A percentile compares a stretch with the other conserved stretches of the same genome.
These are phyloP conservation scores for Lampropteryx suffumata DNA, from an alignment of 2,888 invertebrate genomes.

Conservation along the genomic window DNA sequence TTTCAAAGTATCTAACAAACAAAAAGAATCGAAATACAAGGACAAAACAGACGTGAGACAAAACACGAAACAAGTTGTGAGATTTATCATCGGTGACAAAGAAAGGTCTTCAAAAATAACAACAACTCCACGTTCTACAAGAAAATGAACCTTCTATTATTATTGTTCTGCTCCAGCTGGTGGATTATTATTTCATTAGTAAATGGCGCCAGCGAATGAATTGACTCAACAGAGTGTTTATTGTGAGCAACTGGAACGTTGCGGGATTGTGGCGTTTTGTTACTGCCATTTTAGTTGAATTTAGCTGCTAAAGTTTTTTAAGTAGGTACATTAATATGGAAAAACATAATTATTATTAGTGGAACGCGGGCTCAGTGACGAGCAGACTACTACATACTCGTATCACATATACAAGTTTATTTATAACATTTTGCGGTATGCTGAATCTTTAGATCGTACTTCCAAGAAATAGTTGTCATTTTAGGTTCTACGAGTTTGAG, in stretches of 20 bases:
- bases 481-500: too few species aligned
- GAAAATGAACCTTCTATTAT: conserved; percentile 9
- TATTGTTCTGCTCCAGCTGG: conserved; percentile 35
- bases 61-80: neutral
- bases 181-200: conserved; percentile 49
- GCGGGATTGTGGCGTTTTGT: conserved; percentile 2
- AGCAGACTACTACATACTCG: too few species aligned
- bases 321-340: too few species aligned
- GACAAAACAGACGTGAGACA: conserved; percentile 11
- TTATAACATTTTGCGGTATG: too few species aligned
- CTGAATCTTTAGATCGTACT: too few species aligned
- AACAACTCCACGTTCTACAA: neutral
- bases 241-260: conserved; percentile 10
- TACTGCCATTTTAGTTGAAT: neutral
- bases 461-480: too few species aligned
- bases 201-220: conserved; percentile 29
- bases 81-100: neutral
- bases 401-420: too few species aligned
- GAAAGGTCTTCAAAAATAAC: conserved; percentile 4
- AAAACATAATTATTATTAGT: too few species aligned
- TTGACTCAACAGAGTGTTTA: conserved; percentile 6
- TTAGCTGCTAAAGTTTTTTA: neutral
- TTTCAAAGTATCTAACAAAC: conserved; percentile 16
- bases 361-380: too few species aligned
- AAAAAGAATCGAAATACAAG: neutral